phyloP scores from a whole-genome alignment of 2,888 invertebrate species.

The Emesis furor region DNA sequence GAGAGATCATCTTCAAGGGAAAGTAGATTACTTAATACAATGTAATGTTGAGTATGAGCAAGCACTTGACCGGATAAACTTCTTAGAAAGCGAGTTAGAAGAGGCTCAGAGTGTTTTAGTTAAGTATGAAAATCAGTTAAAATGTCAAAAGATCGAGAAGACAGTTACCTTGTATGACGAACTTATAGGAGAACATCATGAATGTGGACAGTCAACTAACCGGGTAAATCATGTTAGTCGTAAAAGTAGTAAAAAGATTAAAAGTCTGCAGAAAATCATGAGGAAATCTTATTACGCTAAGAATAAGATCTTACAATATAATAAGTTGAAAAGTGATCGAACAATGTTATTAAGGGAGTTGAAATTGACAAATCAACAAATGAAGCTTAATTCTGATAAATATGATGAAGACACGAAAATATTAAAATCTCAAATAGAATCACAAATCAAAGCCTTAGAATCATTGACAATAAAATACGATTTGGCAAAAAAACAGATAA shows the following conservation, averaged over 20 bases:
- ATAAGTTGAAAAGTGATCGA: not conserved
- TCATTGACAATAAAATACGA: too few relatives aligned
- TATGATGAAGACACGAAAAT: not conserved
- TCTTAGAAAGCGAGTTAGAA: not conserved
- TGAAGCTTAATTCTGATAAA: not conserved
- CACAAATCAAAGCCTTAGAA: not conserved
- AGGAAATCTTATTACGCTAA: not conserved
- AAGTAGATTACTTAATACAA: not conserved
- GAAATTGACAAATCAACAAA: not conserved
- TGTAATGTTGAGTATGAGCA: not conserved
- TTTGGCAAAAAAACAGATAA: too few relatives aligned
- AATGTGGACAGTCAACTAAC: not conserved
- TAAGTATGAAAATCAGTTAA: not conserved
- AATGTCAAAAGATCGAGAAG: not conserved
- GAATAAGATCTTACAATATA: not conserved
- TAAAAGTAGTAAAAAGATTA: not conserved
- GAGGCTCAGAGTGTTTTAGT: not conserved
- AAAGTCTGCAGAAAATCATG: not conserved
- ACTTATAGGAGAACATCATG: not conserved
- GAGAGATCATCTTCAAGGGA: not conserved
- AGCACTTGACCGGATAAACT: not conserved
- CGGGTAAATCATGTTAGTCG: not conserved
- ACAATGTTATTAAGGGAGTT: not conserved
- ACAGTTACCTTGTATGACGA: not conserved
- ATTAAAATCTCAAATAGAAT: not conserved